phyloP scores from a whole-genome alignment of 2,888 invertebrate genomes.

The Ornithoptera priamus region DNA sequence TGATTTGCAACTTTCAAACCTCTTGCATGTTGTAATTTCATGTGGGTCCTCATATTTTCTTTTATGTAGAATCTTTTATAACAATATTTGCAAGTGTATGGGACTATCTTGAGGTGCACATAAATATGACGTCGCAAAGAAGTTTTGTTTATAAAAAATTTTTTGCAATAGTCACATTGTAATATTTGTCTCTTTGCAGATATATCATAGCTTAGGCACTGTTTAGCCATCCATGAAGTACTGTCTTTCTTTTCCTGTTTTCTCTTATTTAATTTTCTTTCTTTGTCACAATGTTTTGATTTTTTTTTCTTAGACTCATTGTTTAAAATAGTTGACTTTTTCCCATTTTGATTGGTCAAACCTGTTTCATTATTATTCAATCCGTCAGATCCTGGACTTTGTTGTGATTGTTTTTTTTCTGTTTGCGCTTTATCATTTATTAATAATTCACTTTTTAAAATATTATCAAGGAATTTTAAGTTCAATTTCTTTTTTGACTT shows the following conservation, averaged over 20 bases:
- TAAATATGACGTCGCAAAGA: slow-evolving; percentile 84
- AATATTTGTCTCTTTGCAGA: slow-evolving; percentile 35
- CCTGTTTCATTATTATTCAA: slow-evolving; percentile 75
- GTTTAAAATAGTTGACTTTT: slow-evolving; percentile 25
- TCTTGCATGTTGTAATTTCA: slow-evolving; percentile 77
- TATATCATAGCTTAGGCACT: slow-evolving; percentile 17
- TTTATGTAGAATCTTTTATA: slow-evolving; percentile 82
- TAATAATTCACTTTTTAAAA: slow-evolving; percentile 63
- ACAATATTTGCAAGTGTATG: slow-evolving; percentile 82
- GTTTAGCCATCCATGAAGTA: slow-evolving; percentile 23
- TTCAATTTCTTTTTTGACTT: slow-evolving; percentile 41
- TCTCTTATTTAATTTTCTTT: slow-evolving; percentile 28
- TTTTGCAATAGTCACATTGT: slow-evolving; percentile 82
- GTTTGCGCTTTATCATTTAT: slow-evolving; percentile 43
- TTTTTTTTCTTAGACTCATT: slow-evolving; percentile 32
- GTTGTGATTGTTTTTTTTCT: slow-evolving; percentile 28
- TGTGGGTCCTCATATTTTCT: slow-evolving; percentile 83
- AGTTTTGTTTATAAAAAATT: slow-evolving; percentile 82
- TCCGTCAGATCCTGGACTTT: slow-evolving; percentile 34
- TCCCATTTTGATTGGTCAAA: slow-evolving; percentile 54
- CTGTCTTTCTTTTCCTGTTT: background rate
- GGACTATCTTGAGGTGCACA: slow-evolving; percentile 83
- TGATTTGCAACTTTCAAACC: slow-evolving; percentile 50
- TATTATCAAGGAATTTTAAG: slow-evolving; percentile 54
- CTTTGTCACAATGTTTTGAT: slow-evolving; percentile 31